Conservation (phyloP, 2,888 invertebrate genomes). For the Harpagoxenus sublaevis region DNA sequence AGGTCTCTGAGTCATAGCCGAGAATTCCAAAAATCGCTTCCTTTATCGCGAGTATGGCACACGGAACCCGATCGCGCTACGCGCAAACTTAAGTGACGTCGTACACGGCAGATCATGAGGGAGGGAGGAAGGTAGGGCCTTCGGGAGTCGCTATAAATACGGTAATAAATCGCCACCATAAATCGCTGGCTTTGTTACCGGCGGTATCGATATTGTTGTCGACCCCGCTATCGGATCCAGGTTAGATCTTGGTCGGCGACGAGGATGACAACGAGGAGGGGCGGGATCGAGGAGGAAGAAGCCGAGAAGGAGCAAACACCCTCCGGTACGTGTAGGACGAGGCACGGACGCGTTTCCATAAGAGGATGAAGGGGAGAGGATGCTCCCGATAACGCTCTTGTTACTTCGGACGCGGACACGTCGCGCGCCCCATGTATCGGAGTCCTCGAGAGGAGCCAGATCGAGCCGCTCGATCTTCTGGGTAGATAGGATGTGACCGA, state of each 20-base stretch:
- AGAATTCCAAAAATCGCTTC: conserved; percentile 59
- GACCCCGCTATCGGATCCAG: conserved; percentile 70
- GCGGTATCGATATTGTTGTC: conserved; percentile 75
- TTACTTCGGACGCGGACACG: conserved; percentile 75
- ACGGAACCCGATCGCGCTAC: conserved; percentile 43
- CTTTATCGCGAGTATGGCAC: conserved; percentile 57
- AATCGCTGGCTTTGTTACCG: conserved; percentile 76
- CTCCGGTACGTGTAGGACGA: conserved; percentile 74
- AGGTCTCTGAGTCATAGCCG: background rate
- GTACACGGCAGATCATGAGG: background rate
- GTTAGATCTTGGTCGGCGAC: conserved; percentile 63
- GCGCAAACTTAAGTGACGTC: conserved; percentile 59
- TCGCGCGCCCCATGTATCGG: conserved; percentile 69
- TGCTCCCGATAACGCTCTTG: conserved; percentile 79
- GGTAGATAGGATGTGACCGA: conserved; percentile 70
- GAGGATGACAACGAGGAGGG: conserved; percentile 36
- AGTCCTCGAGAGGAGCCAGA: conserved; percentile 61
- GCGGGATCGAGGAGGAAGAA: conserved; percentile 38
- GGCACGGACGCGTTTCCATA: conserved; percentile 77
- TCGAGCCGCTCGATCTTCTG: conserved; percentile 74
- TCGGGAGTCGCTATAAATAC: conserved; percentile 70
- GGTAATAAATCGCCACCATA: conserved; percentile 75
- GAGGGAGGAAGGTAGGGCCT: background rate
- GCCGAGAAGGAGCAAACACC: conserved; percentile 58
- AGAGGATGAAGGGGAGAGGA: conserved; percentile 73